Percentiles rank a stretch among this genome's conserved stretches.
Evolutionary conservation across 2,113 vertebrate species (phyloP).

Genomic region (western clawed frog (Xenopus tropicalis)): UCB_Xtro_10.0 CM004443.2:189158001-189158500

Average conservation of each 20-base stretch:
- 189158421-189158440: too few relatives aligned
- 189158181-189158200: slow-evolving; percentile 22
- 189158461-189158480: too few relatives aligned
- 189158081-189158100: neutral
- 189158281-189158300: neutral
- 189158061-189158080: neutral
- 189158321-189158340: neutral
- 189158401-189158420: too few relatives aligned
- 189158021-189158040: neutral
- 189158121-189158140: neutral
- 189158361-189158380: slow-evolving; percentile 5
- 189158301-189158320: neutral
- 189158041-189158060: neutral
- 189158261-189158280: neutral
- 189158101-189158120: neutral
- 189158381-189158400: neutral
- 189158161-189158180: neutral
- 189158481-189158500: too few relatives aligned
- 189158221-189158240: slow-evolving; percentile 6
- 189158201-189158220: slow-evolving; percentile 25
- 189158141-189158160: slow-evolving; percentile 6
- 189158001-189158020: too few relatives aligned
- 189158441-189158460: too few relatives aligned
- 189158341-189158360: neutral
- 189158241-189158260: neutral